Evolutionary conservation across 2,113 vertebrate genomes (phyloP).

Genomic region (Ptilonorhynchus violaceus): DNA sequence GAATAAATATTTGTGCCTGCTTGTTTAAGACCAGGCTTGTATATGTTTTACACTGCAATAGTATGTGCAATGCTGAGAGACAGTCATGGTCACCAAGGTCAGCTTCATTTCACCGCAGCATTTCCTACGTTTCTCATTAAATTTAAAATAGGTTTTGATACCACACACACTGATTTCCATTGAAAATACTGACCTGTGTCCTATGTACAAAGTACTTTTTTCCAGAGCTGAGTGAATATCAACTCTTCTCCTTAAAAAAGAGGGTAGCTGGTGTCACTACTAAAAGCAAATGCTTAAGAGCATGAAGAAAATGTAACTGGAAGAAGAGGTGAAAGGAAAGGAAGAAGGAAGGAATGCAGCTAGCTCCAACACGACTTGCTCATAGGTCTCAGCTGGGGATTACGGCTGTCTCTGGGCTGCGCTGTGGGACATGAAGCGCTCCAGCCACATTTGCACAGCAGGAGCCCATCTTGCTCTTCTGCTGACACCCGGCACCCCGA

Average conservation of each 20-base stretch:
- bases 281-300: background rate
- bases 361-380: background rate
- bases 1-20: background rate
- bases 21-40: background rate
- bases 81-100: background rate
- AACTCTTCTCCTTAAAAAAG: background rate
- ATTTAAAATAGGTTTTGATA: background rate
- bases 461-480: background rate
- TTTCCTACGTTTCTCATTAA: slow-evolving; percentile 6
- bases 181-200: background rate
- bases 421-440: fast-evolving
- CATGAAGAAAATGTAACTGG: background rate
- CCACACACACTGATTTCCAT: background rate
- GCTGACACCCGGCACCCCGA: background rate
- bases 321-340: background rate
- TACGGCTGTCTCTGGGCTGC: background rate
- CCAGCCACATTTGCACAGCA: background rate
- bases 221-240: background rate
- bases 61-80: background rate
- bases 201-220: background rate
- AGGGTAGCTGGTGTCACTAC: background rate
- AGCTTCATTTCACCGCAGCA: background rate
- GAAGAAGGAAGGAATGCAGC: background rate
- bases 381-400: background rate
- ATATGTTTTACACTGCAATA: background rate